A percentile compares a stretch with the other conserved stretches of the same genome.
phyloP scores from a whole-genome alignment of 2,888 invertebrate species.

The Crematogaster levior region DNA sequence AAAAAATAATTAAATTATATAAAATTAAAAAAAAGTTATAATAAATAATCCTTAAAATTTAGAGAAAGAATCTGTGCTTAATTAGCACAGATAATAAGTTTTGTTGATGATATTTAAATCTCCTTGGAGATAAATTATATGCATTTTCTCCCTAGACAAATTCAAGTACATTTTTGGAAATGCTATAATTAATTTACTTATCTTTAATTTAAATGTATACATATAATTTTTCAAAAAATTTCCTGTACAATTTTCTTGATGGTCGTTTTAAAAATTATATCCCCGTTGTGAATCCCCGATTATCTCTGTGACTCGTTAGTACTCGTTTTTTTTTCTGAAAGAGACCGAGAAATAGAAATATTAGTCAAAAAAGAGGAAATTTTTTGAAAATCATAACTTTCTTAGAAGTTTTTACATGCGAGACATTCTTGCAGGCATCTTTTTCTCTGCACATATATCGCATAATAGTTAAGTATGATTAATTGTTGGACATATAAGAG shows the following conservation, averaged over 20 bases:
- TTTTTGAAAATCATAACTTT: background rate
- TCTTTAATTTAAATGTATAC: background rate
- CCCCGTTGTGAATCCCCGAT: background rate
- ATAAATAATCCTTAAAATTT: background rate
- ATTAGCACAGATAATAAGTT: background rate
- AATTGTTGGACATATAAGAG: background rate
- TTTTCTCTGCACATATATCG: background rate
- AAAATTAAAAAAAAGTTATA: background rate
- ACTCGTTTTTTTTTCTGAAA: background rate
- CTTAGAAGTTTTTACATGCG: background rate
- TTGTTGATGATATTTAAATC: background rate
- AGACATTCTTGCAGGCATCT: background rate
- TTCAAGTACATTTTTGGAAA: background rate
- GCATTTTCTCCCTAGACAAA: background rate
- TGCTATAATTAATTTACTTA: background rate
- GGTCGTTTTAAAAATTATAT: background rate
- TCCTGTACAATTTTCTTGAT: background rate
- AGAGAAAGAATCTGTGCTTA: background rate
- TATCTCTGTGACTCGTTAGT: background rate
- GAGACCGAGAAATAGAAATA: background rate
- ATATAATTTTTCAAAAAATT: constrained; percentile 21
- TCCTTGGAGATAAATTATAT: background rate
- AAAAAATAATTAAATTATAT: constrained; percentile 7
- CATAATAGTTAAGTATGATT: constrained; percentile 18
- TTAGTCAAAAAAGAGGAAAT: constrained; percentile 15